These are phyloP conservation scores for Phaethon lepturus DNA, from an alignment of 2,113 vertebrate genomes.

Conservation along the genomic window DNA sequence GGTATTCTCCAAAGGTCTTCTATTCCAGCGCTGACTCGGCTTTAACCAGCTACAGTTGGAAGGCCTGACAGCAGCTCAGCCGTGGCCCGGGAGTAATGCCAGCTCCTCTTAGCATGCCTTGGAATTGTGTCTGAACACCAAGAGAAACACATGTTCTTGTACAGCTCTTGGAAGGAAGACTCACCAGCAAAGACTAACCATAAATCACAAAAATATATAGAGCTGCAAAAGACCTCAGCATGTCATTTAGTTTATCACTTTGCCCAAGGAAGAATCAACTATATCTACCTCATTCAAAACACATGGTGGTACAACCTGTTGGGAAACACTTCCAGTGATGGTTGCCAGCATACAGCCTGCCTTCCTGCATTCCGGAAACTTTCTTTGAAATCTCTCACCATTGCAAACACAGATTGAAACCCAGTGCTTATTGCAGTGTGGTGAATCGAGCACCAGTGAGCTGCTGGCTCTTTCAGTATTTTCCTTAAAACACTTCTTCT, in stretches of 20 bases:
- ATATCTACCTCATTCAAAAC: neutral
- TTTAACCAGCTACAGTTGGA: neutral
- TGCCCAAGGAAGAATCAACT: neutral
- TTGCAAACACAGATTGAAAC: neutral
- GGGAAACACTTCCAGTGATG: neutral
- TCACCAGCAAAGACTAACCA: neutral
- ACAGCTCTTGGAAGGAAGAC: neutral
- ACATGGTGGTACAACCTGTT: neutral
- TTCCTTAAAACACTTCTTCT: neutral
- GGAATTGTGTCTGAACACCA: neutral
- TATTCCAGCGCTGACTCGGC: rapidly evolving
- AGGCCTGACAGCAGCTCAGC: neutral
- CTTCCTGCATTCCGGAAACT: neutral
- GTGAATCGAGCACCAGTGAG: neutral
- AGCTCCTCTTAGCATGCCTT: neutral
- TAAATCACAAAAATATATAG: neutral
- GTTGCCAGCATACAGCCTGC: neutral
- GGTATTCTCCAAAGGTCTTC: neutral
- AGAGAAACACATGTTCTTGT: neutral
- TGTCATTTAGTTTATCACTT: neutral
- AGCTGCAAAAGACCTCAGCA: neutral
- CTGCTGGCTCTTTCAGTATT: neutral
- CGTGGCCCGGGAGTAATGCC: neutral
- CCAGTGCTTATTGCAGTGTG: neutral
- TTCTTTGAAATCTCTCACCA: neutral